Percentiles rank a stretch among this genome's conserved stretches.
Conservation (phyloP, 2,888 invertebrate genomes). For the Diachrysia chrysitis region DNA sequence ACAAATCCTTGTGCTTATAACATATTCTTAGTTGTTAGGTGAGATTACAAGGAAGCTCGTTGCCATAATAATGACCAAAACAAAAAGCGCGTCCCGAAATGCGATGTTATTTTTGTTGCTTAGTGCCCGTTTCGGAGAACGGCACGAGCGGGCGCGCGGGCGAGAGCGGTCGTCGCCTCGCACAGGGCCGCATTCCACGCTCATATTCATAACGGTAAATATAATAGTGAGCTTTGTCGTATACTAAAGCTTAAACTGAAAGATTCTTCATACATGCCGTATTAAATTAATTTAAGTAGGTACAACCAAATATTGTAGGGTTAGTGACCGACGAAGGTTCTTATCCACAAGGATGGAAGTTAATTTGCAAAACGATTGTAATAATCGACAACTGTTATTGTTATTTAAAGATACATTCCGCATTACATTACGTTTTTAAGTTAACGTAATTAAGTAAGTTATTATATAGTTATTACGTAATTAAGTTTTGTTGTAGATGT, state of each 20-base stretch:
- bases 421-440: no score
- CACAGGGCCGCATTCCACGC: slow-evolving; percentile 76
- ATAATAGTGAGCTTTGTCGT: neutral
- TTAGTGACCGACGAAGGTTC: no score
- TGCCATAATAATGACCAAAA: slow-evolving; percentile 80
- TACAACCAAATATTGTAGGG: no score
- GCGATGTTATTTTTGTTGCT: slow-evolving; percentile 86
- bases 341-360: no score
- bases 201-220: slow-evolving; percentile 28
- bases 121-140: slow-evolving; percentile 86
- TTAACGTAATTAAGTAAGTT: no score
- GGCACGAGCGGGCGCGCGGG: slow-evolving; percentile 78
- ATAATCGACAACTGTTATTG: no score
- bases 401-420: no score
- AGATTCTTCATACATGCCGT: neutral
- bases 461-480: no score
- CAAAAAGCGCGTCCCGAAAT: slow-evolving; percentile 86
- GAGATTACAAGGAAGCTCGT: slow-evolving; percentile 63
- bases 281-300: neutral
- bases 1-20: slow-evolving; percentile 8
- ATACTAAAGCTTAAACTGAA: neutral
- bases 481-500: no score
- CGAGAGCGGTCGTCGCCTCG: slow-evolving; percentile 88
- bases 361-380: no score
- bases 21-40: slow-evolving; percentile 18